Conservation (phyloP, 1,140 invertebrate species). For the Tachypleus tridentatus region DNA sequence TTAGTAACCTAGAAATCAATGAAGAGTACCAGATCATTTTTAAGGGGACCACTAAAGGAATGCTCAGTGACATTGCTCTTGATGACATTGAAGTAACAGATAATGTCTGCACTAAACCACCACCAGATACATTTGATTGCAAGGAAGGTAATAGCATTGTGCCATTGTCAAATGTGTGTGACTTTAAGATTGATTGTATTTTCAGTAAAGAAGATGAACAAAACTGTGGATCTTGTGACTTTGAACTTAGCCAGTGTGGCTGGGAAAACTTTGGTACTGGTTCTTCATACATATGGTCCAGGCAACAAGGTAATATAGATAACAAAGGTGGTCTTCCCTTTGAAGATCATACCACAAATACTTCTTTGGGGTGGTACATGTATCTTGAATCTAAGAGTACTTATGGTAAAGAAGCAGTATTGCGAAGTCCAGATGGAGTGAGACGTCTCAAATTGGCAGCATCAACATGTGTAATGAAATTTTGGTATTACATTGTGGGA, state of each 20-base stretch:
- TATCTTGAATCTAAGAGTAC: not conserved
- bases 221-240: constrained; percentile 19
- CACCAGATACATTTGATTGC: constrained; percentile 15
- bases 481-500: constrained; percentile 8
- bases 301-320: constrained; percentile 4
- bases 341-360: constrained; percentile 11
- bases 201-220: constrained; percentile 15
- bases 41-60: constrained; percentile 17
- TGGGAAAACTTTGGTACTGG: constrained; percentile 9
- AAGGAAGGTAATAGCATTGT: constrained; percentile 7
- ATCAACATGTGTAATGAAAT: constrained; percentile 15
- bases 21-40: constrained; percentile 18
- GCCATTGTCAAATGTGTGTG: constrained; percentile 12
- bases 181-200: constrained; percentile 17
- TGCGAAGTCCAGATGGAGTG: constrained; percentile 2
- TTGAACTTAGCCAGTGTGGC: constrained; percentile 18
- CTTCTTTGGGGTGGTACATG: constrained; percentile 11
- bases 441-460: constrained; percentile 15
- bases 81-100: constrained; percentile 20
- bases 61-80: constrained; percentile 17
- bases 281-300: constrained; percentile 3
- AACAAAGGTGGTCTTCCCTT: constrained; percentile 6
- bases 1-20: constrained; percentile 1
- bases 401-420: constrained; percentile 1
- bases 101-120: constrained; percentile 13